These are phyloP conservation scores for Protaetia brevitarsis DNA, from an alignment of 1,140 invertebrate species.

Conservation along the genomic window DNA sequence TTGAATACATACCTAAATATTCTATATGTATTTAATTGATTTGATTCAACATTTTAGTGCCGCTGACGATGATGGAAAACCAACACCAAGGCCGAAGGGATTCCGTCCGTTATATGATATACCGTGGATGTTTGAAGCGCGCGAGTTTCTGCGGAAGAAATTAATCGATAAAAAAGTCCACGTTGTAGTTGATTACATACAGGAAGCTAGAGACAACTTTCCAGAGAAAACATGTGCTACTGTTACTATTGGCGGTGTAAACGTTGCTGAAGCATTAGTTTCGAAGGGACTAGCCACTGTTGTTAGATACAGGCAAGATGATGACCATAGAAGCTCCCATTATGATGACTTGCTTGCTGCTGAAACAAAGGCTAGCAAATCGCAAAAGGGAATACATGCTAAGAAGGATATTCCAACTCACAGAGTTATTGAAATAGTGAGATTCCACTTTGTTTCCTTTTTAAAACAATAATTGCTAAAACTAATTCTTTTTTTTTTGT, in stretches of 20 bases:
- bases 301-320: slow-evolving; percentile 89
- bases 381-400: slow-evolving; percentile 75
- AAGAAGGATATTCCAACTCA: slow-evolving; percentile 82
- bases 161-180: slow-evolving; percentile 94
- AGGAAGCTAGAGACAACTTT: slow-evolving; percentile 87
- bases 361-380: slow-evolving; percentile 89
- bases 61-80: slow-evolving; percentile 62
- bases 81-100: slow-evolving; percentile 59
- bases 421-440: slow-evolving; percentile 82
- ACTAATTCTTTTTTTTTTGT: neutral
- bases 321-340: slow-evolving; percentile 90
- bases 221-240: slow-evolving; percentile 96
- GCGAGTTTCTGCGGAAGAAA: slow-evolving; percentile 95
- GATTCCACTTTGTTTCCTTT: slow-evolving; percentile 32
- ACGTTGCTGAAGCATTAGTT: slow-evolving; percentile 92
- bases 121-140: slow-evolving; percentile 96
- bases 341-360: slow-evolving; percentile 94
- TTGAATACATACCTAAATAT: too few relatives aligned
- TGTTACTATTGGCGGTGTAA: slow-evolving; percentile 78
- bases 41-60: slow-evolving; percentile 28
- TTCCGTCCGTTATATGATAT: slow-evolving; percentile 93
- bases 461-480: neutral
- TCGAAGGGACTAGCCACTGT: slow-evolving; percentile 90
- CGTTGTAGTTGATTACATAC: slow-evolving; percentile 93
- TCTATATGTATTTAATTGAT: too few relatives aligned